These are phyloP conservation scores for Myathropa florea DNA, from an alignment of 2,888 invertebrate genomes.

Conservation along the genomic window DNA sequence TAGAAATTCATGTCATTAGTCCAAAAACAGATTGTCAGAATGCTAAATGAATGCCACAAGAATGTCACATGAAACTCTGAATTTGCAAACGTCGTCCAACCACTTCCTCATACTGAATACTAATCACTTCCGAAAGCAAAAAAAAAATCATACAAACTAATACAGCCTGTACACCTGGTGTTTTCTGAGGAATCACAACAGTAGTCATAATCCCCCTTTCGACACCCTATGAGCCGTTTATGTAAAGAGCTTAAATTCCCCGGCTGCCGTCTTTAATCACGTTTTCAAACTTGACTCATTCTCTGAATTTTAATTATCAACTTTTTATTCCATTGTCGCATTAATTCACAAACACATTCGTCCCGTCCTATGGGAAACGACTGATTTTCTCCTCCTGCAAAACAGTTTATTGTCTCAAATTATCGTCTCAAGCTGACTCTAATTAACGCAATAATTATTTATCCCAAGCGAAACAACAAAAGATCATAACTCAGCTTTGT, in stretches of 20 bases:
- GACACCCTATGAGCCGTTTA: slow-evolving; percentile 10
- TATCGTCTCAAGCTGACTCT: slow-evolving; percentile 15
- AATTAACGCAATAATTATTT: slow-evolving; percentile 37
- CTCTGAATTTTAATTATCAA: slow-evolving; percentile 49
- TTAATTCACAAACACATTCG: not conserved
- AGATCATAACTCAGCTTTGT: slow-evolving; percentile 9
- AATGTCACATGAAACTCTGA: not conserved
- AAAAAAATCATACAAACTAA: not conserved
- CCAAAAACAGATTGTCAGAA: not conserved
- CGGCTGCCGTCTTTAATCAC: slow-evolving; percentile 33
- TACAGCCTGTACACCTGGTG: slow-evolving; percentile 39
- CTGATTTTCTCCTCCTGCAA: slow-evolving; percentile 18
- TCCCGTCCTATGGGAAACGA: not conserved
- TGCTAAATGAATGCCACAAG: not conserved
- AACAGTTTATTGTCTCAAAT: slow-evolving; percentile 16
- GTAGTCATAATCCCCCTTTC: not conserved
- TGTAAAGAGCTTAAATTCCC: slow-evolving; percentile 28
- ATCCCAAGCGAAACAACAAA: slow-evolving; percentile 23
- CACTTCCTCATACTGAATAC: not conserved
- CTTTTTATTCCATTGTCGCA: not conserved
- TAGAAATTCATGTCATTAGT: no score
- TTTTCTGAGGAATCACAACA: not conserved
- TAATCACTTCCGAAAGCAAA: not conserved
- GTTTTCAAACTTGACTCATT: slow-evolving; percentile 30
- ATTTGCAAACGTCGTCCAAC: not conserved